Evolutionary conservation across 2,888 invertebrate genomes (phyloP), one percentile per base, ranked within the genome.

Genomic region (Ctena decussata): DNA sequence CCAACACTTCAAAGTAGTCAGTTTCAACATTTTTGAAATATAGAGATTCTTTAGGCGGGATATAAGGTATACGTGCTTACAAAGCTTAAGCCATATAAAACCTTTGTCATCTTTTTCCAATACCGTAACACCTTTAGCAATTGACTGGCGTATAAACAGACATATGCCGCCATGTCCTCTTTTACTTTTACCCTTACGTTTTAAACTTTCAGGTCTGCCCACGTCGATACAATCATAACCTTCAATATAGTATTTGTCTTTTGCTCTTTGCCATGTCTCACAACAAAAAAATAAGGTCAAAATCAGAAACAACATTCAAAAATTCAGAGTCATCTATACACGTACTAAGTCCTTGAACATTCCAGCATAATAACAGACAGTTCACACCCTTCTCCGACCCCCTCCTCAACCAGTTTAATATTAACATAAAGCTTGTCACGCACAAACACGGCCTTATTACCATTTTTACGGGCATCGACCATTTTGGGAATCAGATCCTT

Each of bases 161-260:
- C 76, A 76, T 60, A 76, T 57, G 21, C 75, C 76, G 18, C 76
- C 60, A 39, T 76, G 60, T 6, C 76, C 76, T 76, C 76, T 76
- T 37, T 24, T 6, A 60, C 57, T 37, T 18, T 37, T 53, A 12
- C 27, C 44, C 18, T 44, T 53, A 53, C 6, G 18, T 53, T n/a
- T 15, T 53, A 53, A 37, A 39, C 41, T 76, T 27, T 39, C 37
- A 5, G 8, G 21, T 39, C 60, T 37, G 8, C 60, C 60, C 8
- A 60, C 39, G 37, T 5, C 6, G 3, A 60, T 39, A 18, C 60
- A 76, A 18, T 76, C 65, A 39, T 76, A 76, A 6, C 76, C 76
- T 15, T 76, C 39, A 30, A 76, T 37, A 24, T 37, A 12, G 49
- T 30, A 76, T 12, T 8, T 27, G 41, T 76, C 76, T 30, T 49